phyloP scores from a whole-genome alignment of 2,888 invertebrate genomes.

The Hetaerina titia region DNA sequence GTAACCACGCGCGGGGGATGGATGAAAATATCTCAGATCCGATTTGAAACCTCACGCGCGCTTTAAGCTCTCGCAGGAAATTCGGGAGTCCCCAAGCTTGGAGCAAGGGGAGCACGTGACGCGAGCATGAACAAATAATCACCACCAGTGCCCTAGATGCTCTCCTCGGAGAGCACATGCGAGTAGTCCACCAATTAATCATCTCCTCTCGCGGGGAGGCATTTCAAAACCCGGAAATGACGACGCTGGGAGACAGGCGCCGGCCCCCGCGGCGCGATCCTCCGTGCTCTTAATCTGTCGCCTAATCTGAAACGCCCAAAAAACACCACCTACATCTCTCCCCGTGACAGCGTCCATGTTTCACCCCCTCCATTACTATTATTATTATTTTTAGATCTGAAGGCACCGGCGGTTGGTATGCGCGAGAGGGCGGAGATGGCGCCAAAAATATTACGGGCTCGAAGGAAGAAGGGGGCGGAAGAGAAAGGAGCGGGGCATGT shows the following conservation, averaged over 20 bases:
- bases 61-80: not conserved
- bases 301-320: constrained; percentile 35
- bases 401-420: not conserved
- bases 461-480: not conserved
- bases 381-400: constrained; percentile 45
- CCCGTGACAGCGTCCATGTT: constrained; percentile 51
- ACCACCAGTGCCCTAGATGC: not conserved
- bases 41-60: not conserved
- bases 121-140: not conserved
- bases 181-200: not conserved
- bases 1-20: not conserved
- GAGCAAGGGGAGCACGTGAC: not conserved
- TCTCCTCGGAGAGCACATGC: not conserved
- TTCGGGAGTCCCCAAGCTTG: not conserved
- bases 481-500: constrained; percentile 3
- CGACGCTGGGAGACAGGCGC: not conserved
- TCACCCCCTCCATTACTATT: not conserved
- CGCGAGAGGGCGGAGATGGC: constrained; percentile 8
- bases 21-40: not conserved
- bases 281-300: constrained; percentile 10
- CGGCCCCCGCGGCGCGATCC: constrained; percentile 15
- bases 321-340: not conserved
- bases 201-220: not conserved
- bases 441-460: constrained; percentile 47
- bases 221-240: constrained; percentile 4